Evolutionary conservation across 2,113 vertebrate genomes (phyloP), one percentile per base, ranked within the genome.

Genomic region (Alces alces): DNA sequence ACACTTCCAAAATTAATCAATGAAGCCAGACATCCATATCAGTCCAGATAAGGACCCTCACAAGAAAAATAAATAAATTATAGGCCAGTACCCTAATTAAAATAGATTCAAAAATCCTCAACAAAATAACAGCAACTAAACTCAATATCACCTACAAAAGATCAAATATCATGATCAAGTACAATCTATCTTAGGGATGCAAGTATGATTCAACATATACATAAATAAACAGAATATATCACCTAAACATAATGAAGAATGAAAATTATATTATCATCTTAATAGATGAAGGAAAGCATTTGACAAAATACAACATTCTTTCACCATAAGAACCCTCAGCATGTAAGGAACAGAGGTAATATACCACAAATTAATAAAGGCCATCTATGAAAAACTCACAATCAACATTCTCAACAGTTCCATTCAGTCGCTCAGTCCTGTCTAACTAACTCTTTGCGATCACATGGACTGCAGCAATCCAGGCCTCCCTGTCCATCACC

Each of bases 361-460:
- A 25, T 57, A 57, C 4, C n/a, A 39, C n/a, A 55, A 16, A 36
- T 25, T 43, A 28, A 28, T 28, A 84, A 58, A 57, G 14, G 54
- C 15, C n/a, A 39, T 58, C 4, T 39, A 3, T 27, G 8, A 28
- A 39, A 58, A 84, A 19, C 25, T 84, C 54, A 84, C 7, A 57
- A 10, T 55, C 27, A 84, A 27, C 2, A 84, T 43, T 27, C 8
- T 50, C 45, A 79, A 50, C 8, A 79, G 36, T 36, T 66, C 33
- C 15, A 66, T 36, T 36, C 33, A 66, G 30, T 66, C 8, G 0
- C 33, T 36, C 33, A 36, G 33, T 36, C 2, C 0, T 66, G 16
- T 21, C 16, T 8, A 66, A 19, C 4, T 66, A 66, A 21, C 4
- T 66, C 17, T 66, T 36, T 10, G 17, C 0, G 1, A 36, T 66